A percentile compares a stretch with the other conserved stretches of the same genome.
Conservation (phyloP, 2,113 vertebrate species). For the Rhinoderma darwinii region DNA sequence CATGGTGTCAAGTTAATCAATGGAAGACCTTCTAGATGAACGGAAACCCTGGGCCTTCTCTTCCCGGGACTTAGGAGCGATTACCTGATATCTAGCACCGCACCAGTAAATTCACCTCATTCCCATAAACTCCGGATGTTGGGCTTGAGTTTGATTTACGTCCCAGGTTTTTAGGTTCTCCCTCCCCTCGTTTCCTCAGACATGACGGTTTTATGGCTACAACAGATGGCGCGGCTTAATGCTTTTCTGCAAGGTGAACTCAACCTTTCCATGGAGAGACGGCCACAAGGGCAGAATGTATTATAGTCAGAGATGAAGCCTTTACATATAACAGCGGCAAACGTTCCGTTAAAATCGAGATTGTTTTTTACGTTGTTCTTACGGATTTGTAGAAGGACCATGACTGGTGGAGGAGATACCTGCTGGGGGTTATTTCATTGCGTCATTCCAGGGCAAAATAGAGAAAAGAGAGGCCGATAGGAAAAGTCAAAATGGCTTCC, state of each 20-base stretch:
- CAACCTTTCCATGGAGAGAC: conserved; percentile 25
- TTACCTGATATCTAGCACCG: not conserved
- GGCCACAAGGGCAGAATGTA: not conserved
- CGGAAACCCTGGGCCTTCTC: not conserved
- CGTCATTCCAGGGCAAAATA: too few species aligned
- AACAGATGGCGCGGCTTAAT: conserved; percentile 53
- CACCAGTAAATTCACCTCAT: not conserved
- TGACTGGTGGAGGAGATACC: too few species aligned
- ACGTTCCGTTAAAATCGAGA: too few species aligned
- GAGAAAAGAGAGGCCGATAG: too few species aligned
- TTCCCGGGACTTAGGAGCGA: not conserved
- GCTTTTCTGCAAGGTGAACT: conserved; percentile 50
- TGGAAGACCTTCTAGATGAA: not conserved
- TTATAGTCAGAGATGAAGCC: not conserved
- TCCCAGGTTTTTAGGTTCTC: not conserved
- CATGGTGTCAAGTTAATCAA: not conserved
- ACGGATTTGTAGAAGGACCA: too few species aligned
- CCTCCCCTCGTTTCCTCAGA: conserved; percentile 29
- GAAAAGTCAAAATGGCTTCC: too few species aligned
- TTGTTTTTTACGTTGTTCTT: too few species aligned
- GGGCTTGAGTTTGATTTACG: conserved; percentile 18
- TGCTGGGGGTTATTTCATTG: too few species aligned
- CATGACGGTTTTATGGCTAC: conserved; percentile 27
- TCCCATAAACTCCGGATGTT: conserved; percentile 15
- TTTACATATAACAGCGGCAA: not conserved